Base-by-base conservation (phyloP, 2,888 invertebrate species). In the Tenthredo livida region DNA sequence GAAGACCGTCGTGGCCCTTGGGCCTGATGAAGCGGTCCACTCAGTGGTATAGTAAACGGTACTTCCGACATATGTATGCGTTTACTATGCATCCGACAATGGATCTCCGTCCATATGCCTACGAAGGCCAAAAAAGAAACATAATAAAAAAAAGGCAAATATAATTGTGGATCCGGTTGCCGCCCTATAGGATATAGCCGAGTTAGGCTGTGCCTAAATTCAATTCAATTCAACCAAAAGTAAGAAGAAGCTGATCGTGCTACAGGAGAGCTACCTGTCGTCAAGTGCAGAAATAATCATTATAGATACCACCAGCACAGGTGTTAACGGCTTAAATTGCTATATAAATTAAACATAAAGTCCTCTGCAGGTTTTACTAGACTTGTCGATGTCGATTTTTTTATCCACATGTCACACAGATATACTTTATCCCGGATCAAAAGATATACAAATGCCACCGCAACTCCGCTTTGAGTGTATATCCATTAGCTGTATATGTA, bases 361-460 rank as follows among this genome's bases (percentile, higher is more conserved):
- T 67, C 67, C 67, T 33, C 67, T 67, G 58, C 9, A 12, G 15
- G 25, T 29, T 67, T 15, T 17, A 25, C 29, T 5, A 15, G 9
- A 67, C 67, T 25, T 33, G 67, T 25, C 2, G 12, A 17, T 12
- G 15, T 67, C 10, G 67, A 10, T 33, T 67, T 17, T 17, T 67
- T 67, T 12, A 67, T 67, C 67, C 67, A 67, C 1, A 17, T 67
- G 67, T 33, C 12, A 33, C 25, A 67, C 33, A 9, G 12, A 67
- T 67, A 67, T 12, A 67, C 67, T 67, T 67, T 67, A 33, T 67
- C 67, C 67, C 33, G 67, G 29, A 67, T 67, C 67, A 67, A 67
- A 67, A 67, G 67, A 67, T 67, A 67, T 67, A 33, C 33, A 33
- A 67, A 33, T 15, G 33, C 15, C 67, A 67, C 67, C 67, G 21